Evolutionary conservation across 2,113 vertebrate species (phyloP).

Genomic region (Malaclemys terrapin): DNA sequence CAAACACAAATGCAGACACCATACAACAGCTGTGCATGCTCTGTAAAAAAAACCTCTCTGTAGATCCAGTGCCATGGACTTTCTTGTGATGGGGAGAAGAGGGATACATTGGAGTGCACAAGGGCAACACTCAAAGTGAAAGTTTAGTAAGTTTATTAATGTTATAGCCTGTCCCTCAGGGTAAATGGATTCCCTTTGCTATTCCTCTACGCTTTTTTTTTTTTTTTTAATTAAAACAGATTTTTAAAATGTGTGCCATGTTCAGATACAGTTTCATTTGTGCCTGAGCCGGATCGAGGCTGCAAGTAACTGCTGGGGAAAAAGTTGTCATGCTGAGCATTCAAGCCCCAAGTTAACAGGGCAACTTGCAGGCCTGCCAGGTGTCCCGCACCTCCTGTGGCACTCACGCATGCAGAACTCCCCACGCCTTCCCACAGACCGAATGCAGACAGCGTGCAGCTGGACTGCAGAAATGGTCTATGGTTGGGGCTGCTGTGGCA

Average conservation of each 20-base stretch:
- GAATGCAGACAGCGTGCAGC: not conserved
- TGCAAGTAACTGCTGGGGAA: not conserved
- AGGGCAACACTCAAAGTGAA: conserved; percentile 54
- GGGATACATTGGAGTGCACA: conserved; percentile 38
- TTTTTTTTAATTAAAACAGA: not conserved
- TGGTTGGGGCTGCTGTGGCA: not conserved
- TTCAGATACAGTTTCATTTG: conserved; percentile 28
- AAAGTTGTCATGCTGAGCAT: not conserved
- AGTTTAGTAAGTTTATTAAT: conserved; percentile 60
- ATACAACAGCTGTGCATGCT: not conserved
- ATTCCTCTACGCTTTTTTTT: not conserved
- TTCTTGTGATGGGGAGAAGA: conserved; percentile 36
- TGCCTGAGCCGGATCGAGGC: not conserved
- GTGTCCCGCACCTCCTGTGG: not conserved
- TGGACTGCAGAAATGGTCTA: not conserved
- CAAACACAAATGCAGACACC: not conserved
- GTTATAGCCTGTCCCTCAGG: conserved; percentile 11
- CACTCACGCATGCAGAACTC: not conserved
- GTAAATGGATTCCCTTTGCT: conserved; percentile 70
- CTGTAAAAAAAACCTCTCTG: not conserved
- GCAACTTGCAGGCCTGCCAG: not conserved
- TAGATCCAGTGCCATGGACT: not conserved
- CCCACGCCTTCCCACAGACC: not conserved
- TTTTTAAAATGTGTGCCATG: conserved; percentile 28
- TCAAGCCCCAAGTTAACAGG: not conserved